phyloP scores from a whole-genome alignment of 2,113 vertebrate species.

The Henicopernis longicauda region DNA sequence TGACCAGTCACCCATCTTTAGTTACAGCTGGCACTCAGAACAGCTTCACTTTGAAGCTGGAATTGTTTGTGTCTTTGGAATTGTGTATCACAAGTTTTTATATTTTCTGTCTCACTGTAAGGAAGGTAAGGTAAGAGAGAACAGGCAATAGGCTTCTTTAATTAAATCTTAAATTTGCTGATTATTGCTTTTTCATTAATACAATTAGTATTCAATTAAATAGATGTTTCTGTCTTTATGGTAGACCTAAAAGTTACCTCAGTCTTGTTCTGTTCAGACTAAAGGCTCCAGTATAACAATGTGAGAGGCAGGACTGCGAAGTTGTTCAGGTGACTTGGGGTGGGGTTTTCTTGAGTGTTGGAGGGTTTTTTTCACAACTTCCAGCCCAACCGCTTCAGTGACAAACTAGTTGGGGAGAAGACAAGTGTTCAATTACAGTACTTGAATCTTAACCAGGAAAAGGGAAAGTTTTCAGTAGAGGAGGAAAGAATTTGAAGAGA shows the following conservation, averaged over 20 bases:
- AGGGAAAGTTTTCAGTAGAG: background rate
- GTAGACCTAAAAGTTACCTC: background rate
- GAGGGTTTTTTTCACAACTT: background rate
- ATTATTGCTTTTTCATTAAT: background rate
- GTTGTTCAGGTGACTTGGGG: background rate
- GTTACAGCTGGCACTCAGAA: background rate
- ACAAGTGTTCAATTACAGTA: background rate
- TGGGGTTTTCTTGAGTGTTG: background rate
- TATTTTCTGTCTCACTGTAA: background rate
- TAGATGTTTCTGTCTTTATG: background rate
- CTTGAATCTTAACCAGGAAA: background rate
- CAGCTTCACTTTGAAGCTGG: background rate
- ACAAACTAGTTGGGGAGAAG: background rate
- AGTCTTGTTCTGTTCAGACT: background rate
- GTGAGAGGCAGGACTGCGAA: background rate
- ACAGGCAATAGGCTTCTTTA: background rate
- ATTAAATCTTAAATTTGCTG: background rate
- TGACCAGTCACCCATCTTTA: background rate
- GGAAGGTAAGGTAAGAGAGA: background rate
- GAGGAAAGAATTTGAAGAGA: background rate
- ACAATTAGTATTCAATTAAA: background rate
- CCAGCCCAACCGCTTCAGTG: background rate
- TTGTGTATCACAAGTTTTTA: background rate
- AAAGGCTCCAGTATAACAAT: background rate
- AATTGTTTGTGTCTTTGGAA: background rate